A percentile compares a stretch with the other conserved stretches of the same genome.
Conservation (phyloP, 2,888 invertebrate species). For the Oxycera nigricornis region DNA sequence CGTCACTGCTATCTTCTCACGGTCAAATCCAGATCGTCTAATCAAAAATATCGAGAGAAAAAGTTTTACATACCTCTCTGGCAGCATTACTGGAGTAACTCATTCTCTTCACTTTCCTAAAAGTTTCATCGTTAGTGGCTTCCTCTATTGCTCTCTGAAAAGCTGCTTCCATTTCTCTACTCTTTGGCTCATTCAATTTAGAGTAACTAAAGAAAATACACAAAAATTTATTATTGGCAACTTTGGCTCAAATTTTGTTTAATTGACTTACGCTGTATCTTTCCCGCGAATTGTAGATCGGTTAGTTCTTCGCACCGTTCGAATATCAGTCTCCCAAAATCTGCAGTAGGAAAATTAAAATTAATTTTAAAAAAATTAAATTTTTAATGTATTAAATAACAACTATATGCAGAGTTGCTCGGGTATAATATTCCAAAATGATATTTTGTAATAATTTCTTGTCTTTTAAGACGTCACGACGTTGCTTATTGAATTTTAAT, state of each 20-base stretch:
- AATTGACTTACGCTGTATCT: constrained; percentile 46
- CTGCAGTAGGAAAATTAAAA: constrained; percentile 50
- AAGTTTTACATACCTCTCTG: constrained; percentile 69
- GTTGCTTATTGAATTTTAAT: too few relatives aligned
- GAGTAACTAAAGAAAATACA: constrained; percentile 50
- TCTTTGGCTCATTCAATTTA: constrained; percentile 56
- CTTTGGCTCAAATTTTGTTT: neutral
- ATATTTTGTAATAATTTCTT: too few relatives aligned
- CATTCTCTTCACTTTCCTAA: constrained; percentile 74
- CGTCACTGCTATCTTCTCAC: too few relatives aligned
- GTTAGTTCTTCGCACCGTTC: constrained; percentile 74
- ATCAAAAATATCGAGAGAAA: too few relatives aligned
- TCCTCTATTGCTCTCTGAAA: constrained; percentile 73
- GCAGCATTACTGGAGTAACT: constrained; percentile 75
- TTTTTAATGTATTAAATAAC: too few relatives aligned
- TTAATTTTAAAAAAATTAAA: constrained; percentile 41
- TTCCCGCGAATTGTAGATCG: constrained; percentile 63
- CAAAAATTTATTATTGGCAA: neutral
- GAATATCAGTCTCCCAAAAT: constrained; percentile 83
- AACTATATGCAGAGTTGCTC: too few relatives aligned
- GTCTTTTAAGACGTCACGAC: too few relatives aligned
- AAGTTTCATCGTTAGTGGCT: constrained; percentile 73
- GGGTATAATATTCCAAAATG: too few relatives aligned
- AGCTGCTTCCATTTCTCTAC: constrained; percentile 66
- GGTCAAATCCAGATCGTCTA: too few relatives aligned